Base-by-base conservation (phyloP, 2,888 invertebrate genomes). In the Xylophagus ater region DNA sequence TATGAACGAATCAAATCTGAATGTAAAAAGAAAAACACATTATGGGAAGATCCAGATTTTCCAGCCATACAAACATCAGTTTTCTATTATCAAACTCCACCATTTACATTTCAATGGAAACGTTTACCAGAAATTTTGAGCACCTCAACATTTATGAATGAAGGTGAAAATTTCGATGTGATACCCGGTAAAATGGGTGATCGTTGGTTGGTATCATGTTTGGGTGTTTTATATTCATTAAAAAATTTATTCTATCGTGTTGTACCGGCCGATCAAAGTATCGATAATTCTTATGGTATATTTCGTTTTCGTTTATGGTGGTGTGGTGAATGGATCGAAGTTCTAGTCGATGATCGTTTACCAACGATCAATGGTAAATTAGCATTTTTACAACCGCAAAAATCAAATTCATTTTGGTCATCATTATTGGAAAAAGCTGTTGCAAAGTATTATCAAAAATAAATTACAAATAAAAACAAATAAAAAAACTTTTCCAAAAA, bases 21-120 rank as follows among this genome's bases (percentile, higher is more conserved):
- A 53, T 89, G 88, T 67, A 70, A 83, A 58, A 78, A 82, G 66
- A 75, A 79, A 50, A 80, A 78, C 26, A 77, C 81, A 59, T 71
- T 86, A 14, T 90, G 87, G 85, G 88, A 89, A 65, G 92, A 92
- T 66, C 84, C 86, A 1, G 89, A 89, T 62, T 92, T 92, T 66
- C 84, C 87, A 3, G 87, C 89, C 3, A 78, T 80, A 7, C 89
- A 89, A 65, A 70, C 82, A 4, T 89, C 89, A 2, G 87, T 90
- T 6, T 92, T 90, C 62, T 90, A 92, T 61, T 86, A 90, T 65
- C 89, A 90, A 65, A 88, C 87, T 10, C 90, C 90, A n/a, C 87
- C 89, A 1, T 89, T 89, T 62, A 81, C 86, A 55, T 92, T 92
- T 57, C 79, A 81, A 44, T 92, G 92, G 90, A 89, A 83, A 58